Evolutionary conservation across 2,797 vertebrate genomes (phyloP).

Genomic region (Neoniphon sammara): DNA sequence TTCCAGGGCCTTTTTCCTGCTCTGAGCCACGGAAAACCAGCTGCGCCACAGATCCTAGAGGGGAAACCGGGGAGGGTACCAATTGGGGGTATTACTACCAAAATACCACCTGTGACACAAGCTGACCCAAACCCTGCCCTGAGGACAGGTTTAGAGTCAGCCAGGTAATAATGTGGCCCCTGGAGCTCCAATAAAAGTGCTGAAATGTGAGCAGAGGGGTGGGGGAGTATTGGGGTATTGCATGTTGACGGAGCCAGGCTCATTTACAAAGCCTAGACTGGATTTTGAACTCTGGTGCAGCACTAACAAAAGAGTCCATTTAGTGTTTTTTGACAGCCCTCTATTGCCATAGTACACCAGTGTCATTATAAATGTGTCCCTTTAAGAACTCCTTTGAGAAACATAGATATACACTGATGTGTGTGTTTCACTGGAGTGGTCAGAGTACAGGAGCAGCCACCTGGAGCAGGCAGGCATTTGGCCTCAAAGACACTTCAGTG

Average conservation of each 20-base stretch:
- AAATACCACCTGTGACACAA: constrained; percentile 36
- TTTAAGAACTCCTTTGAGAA: background rate
- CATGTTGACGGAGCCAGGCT: background rate
- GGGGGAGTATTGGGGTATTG: background rate
- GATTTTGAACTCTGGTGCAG: constrained; percentile 32
- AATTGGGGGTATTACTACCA: constrained; percentile 14
- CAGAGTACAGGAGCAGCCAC: constrained; percentile 2
- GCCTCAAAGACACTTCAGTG: constrained; percentile 15
- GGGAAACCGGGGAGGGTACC: background rate
- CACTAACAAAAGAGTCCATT: background rate
- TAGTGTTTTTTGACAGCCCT: background rate
- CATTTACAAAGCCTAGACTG: constrained; percentile 1
- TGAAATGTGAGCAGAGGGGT: constrained; percentile 20
- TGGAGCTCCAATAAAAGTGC: constrained; percentile 45
- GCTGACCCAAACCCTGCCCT: constrained; percentile 41
- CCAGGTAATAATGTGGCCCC: constrained; percentile 55
- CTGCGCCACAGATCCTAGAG: constrained; percentile 60
- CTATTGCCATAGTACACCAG: background rate
- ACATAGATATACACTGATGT: no score
- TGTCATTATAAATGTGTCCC: constrained; percentile 7
- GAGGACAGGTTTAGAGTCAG: constrained; percentile 50
- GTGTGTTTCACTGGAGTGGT: constrained; percentile 6
- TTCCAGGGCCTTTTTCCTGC: constrained; percentile 44
- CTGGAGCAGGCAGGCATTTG: constrained; percentile 12
- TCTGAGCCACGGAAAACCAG: constrained; percentile 73